Conservation (phyloP, 1,140 invertebrate species). For the Trigoniulus corallinus region DNA sequence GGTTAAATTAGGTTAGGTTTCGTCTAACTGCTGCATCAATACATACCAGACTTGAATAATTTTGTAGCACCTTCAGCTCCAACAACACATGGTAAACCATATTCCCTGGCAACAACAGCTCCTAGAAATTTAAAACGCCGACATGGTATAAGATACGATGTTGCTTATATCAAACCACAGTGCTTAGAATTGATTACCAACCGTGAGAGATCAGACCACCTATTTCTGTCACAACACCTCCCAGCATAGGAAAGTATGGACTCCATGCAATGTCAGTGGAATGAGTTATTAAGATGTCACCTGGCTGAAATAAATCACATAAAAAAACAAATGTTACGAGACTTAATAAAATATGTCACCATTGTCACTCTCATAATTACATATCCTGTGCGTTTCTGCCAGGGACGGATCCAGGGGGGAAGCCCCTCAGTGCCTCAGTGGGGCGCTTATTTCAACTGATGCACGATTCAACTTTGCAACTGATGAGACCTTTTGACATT, state of each 20-base stretch:
- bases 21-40: too few species aligned
- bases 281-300: constrained; percentile 60
- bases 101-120: constrained; percentile 73
- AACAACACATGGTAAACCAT: constrained; percentile 65
- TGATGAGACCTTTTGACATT: too few species aligned
- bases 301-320: constrained; percentile 26
- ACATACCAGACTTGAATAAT: constrained; percentile 44
- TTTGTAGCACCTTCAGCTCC: constrained; percentile 47
- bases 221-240: constrained; percentile 64
- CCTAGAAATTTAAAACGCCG: constrained; percentile 30
- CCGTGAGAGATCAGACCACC: constrained; percentile 72
- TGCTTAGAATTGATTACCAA: constrained; percentile 18
- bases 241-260: constrained; percentile 64
- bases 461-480: too few species aligned
- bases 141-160: constrained; percentile 2
- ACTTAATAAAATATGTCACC: too few species aligned
- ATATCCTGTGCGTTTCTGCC: too few species aligned
- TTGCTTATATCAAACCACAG: background rate
- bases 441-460: too few species aligned
- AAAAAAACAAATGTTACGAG: too few species aligned
- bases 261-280: constrained; percentile 74
- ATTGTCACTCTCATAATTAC: too few species aligned
- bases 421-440: too few species aligned
- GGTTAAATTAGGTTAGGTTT: too few species aligned
- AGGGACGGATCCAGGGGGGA: too few species aligned